Conservation (phyloP, 2,888 invertebrate genomes). For the Chalcis sispes region DNA sequence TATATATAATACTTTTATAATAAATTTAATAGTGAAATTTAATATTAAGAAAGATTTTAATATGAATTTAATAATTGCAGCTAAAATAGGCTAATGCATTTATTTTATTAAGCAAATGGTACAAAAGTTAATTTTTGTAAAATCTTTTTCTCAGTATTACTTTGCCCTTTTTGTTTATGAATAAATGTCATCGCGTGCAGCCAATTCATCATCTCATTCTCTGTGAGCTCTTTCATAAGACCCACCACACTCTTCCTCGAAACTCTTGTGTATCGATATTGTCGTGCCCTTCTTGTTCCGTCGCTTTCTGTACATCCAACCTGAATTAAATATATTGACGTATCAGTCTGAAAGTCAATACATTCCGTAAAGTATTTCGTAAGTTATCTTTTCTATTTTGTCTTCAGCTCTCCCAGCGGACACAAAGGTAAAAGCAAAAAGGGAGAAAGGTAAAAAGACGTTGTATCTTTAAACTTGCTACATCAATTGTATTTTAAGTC, state of each 20-base stretch:
- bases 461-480: background rate
- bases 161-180: too few relatives aligned
- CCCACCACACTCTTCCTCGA: background rate
- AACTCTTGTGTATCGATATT: conserved; percentile 3
- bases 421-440: conserved; percentile 13
- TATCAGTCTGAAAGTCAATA: conserved; percentile 31
- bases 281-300: too few relatives aligned
- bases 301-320: background rate
- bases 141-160: too few relatives aligned
- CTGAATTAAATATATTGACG: conserved; percentile 40
- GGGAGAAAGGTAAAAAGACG: conserved; percentile 5
- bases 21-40: too few relatives aligned
- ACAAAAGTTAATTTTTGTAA: too few relatives aligned
- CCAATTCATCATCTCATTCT: conserved; percentile 13
- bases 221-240: background rate
- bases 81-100: too few relatives aligned
- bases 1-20: too few relatives aligned
- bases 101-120: too few relatives aligned
- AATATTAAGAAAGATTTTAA: too few relatives aligned
- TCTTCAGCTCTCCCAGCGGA: background rate
- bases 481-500: conserved; percentile 43
- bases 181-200: conserved; percentile 33
- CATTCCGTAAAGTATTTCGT: conserved; percentile 29
- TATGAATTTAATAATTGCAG: too few relatives aligned
- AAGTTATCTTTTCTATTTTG: conserved; percentile 19